These are phyloP conservation scores for Rhinichthys klamathensis DNA, from an alignment of 2,113 vertebrate genomes.

Conservation along the genomic window DNA sequence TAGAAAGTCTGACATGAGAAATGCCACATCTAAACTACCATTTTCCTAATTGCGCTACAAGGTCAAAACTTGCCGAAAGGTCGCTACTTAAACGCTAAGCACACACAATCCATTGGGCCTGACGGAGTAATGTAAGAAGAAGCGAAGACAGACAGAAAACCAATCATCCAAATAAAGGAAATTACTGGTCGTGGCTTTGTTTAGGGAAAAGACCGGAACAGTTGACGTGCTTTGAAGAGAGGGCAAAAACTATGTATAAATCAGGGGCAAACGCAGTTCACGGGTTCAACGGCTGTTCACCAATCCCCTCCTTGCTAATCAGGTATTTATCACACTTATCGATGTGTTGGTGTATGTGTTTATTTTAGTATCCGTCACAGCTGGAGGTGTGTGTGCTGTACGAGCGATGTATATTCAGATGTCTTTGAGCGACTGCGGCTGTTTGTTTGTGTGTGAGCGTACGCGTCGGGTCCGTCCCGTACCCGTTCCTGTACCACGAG, in stretches of 20 bases:
- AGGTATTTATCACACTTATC: slow-evolving; percentile 41
- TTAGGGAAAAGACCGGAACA: slow-evolving; percentile 36
- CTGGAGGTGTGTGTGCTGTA: slow-evolving; percentile 17
- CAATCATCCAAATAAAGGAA: slow-evolving; percentile 58
- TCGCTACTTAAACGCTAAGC: slow-evolving; percentile 24
- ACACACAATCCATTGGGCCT: slow-evolving; percentile 14
- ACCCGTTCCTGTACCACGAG: slow-evolving; percentile 52
- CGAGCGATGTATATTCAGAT: slow-evolving; percentile 44
- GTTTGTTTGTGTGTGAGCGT: slow-evolving; percentile 24
- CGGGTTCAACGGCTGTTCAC: slow-evolving; percentile 83
- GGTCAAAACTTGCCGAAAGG: slow-evolving; percentile 12
- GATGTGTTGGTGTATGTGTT: slow-evolving; percentile 36
- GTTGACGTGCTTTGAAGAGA: slow-evolving; percentile 45
- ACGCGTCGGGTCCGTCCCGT: slow-evolving; percentile 6
- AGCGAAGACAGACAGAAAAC: slow-evolving; percentile 27
- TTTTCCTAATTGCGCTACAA: slow-evolving; percentile 27
- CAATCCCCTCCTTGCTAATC: slow-evolving; percentile 31
- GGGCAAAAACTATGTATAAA: slow-evolving; percentile 60
- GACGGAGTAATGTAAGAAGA: slow-evolving; percentile 22
- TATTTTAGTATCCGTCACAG: slow-evolving; percentile 13
- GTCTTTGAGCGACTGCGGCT: slow-evolving; percentile 25
- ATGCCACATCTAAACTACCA: neutral
- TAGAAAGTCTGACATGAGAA: slow-evolving; percentile 19
- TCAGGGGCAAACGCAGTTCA: slow-evolving; percentile 83
- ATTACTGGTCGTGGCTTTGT: slow-evolving; percentile 35